These are phyloP conservation scores for Idaea aversata DNA, from an alignment of 2,888 invertebrate species.

Conservation along the genomic window DNA sequence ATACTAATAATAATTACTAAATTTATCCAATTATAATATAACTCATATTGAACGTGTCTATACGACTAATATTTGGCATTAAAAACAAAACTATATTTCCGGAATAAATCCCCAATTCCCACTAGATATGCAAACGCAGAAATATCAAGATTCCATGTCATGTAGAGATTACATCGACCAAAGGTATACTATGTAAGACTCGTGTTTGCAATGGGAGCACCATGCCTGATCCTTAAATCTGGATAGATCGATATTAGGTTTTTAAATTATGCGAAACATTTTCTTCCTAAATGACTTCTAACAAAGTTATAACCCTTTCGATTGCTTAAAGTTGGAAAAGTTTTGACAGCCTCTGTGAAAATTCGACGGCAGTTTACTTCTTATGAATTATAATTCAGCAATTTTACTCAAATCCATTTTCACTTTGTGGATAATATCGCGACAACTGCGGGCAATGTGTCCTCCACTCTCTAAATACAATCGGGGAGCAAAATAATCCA, in stretches of 20 bases:
- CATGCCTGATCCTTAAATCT: not conserved
- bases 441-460: conserved; percentile 26
- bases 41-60: no score
- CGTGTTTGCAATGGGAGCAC: no score
- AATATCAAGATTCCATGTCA: not conserved
- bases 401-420: conserved; percentile 35
- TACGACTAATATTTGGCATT: no score
- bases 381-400: conserved; percentile 24
- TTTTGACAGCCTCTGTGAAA: conserved; percentile 9
- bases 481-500: conserved; percentile 52
- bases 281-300: conserved; percentile 10
- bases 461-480: conserved; percentile 37
- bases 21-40: no score
- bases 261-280: conserved; percentile 18
- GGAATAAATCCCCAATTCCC: not conserved
- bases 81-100: no score
- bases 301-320: conserved; percentile 12
- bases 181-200: no score
- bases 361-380: conserved; percentile 10
- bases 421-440: conserved; percentile 30
- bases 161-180: conserved; percentile 12
- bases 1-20: no score
- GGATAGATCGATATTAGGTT: conserved; percentile 17
- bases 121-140: not conserved
- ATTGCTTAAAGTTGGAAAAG: conserved; percentile 6